These are phyloP conservation scores for Syndactyla subalaris DNA, from an alignment of 2,797 vertebrate species.

Conservation along the genomic window DNA sequence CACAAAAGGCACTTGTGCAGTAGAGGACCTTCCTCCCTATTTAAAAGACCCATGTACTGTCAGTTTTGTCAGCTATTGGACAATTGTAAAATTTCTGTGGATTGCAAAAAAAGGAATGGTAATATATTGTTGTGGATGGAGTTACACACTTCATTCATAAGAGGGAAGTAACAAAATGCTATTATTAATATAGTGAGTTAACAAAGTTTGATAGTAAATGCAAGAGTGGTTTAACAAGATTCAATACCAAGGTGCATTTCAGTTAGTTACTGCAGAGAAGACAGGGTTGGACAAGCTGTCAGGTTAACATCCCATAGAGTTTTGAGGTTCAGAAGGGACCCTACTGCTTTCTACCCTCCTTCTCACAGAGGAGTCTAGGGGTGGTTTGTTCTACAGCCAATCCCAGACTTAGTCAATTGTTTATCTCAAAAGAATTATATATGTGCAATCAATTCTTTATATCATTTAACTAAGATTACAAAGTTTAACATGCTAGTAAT, in stretches of 20 bases:
- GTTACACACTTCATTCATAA: not conserved
- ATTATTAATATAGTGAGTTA: not conserved
- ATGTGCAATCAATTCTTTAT: not conserved
- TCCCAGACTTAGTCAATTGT: not conserved
- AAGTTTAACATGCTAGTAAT: not conserved
- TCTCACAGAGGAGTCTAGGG: fast-evolving
- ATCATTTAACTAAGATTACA: not conserved
- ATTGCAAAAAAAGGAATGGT: not conserved
- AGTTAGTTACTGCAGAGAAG: not conserved
- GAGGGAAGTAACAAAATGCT: not conserved
- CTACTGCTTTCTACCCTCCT: not conserved
- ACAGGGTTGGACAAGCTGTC: not conserved
- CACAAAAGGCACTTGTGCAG: not conserved
- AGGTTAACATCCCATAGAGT: not conserved
- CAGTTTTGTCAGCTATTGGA: not conserved
- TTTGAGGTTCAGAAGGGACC: not conserved
- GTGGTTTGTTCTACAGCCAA: not conserved
- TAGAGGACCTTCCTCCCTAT: fast-evolving
- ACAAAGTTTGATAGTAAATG: not conserved
- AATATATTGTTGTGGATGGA: not conserved
- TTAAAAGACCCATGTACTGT: not conserved
- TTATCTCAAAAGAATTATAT: not conserved
- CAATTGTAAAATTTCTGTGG: not conserved
- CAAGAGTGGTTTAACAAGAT: not conserved
- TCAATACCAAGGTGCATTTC: not conserved